A percentile compares a stretch with the other conserved stretches of the same genome.
phyloP scores from a whole-genome alignment of 37 sponge, comb jelly and placozoan genomes.

The Halichondria panicea region DNA sequence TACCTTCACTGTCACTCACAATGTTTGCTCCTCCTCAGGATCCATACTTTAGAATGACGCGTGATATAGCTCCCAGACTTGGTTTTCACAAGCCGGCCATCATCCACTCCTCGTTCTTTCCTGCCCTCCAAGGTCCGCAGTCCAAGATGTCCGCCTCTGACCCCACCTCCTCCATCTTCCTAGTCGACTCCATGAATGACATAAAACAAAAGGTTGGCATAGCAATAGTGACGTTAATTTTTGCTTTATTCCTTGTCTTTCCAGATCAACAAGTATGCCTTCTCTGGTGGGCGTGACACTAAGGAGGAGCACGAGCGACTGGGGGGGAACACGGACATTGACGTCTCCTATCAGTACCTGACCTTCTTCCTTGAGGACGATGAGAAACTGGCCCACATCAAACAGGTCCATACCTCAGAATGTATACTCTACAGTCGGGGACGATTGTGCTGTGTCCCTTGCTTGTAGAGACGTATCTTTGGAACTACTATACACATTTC shows the following conservation, averaged over 20 bases:
- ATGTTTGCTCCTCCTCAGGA: constrained; percentile 57
- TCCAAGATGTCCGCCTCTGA: constrained; percentile 99
- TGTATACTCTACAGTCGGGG: too few relatives aligned
- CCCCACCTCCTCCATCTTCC: constrained; percentile 93
- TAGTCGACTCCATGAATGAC: constrained; percentile 79
- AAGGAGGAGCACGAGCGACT: constrained; percentile 91
- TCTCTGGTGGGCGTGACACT: constrained; percentile 94
- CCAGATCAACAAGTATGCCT: constrained; percentile 97
- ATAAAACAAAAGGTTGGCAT: constrained; percentile 91
- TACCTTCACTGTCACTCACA: not conserved
- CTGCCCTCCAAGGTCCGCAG: constrained; percentile 95
- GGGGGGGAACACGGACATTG: constrained; percentile 94
- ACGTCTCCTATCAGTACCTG: constrained; percentile 97
- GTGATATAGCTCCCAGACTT: constrained; percentile 98
- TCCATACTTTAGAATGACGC: constrained; percentile 98
- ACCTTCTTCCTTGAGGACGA: constrained; percentile 96
- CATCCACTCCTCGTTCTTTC: constrained; percentile 97
- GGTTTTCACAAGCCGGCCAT: constrained; percentile 94
- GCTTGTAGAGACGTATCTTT: too few relatives aligned
- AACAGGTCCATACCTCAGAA: too few relatives aligned
- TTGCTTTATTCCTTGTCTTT: not conserved
- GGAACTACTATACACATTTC: too few relatives aligned
- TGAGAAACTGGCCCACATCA: constrained; percentile 73
- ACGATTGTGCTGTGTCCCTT: too few relatives aligned
- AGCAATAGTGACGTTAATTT: not conserved